Base-by-base conservation (phyloP, 2,113 vertebrate genomes). In the Argyrosomus japonicus region DNA sequence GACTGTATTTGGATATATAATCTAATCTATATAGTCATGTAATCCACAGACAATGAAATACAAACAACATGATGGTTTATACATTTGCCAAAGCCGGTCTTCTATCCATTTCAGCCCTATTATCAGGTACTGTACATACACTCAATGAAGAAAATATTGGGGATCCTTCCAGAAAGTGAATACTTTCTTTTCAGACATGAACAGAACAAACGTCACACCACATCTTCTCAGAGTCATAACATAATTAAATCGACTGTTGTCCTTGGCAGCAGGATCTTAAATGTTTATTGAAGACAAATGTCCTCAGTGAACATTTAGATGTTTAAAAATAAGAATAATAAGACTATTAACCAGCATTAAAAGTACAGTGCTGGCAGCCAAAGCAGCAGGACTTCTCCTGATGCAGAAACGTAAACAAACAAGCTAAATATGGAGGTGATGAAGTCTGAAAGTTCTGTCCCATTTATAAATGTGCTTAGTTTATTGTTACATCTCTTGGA, bases 1-100 rank as follows among this genome's bases (percentile, higher is more conserved):
- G 80, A 72, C 75, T 54, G 50, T 79, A 50, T 89, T 87, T 67
- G 40, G 47, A 36, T 32, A 36, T 32, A 69, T 69, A 81, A 86
- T 71, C 82, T 56, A 53, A 40, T 64, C 75, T 53, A 84, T 75
- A 70, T 65, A 81, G 73, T 6, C 18, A 29, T 70, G n/a, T 62
- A 81, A 89, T 84, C 77, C 15, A 36, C 73, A 75, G 68, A 60
- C 45, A 14, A 11, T 62, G 29, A 73, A 68, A 68, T 19, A 12
- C 27, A 62, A 19, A 14, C 14, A 40, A 32, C 40, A 11, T 3
- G n/a, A 27, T 29, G 27, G 29, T 54, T 62, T 47, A 32, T 48
- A 13, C 51, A 63, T n/a, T 43, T 27, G 67, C 56, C 67, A 60
- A 12, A 62, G 54, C 12, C 53, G 1, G 32, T 17, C 45, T 29